A percentile compares a stretch with the other conserved stretches of the same genome.
phyloP scores from a whole-genome alignment of 2,888 invertebrate species.

The Papilio gigon region DNA sequence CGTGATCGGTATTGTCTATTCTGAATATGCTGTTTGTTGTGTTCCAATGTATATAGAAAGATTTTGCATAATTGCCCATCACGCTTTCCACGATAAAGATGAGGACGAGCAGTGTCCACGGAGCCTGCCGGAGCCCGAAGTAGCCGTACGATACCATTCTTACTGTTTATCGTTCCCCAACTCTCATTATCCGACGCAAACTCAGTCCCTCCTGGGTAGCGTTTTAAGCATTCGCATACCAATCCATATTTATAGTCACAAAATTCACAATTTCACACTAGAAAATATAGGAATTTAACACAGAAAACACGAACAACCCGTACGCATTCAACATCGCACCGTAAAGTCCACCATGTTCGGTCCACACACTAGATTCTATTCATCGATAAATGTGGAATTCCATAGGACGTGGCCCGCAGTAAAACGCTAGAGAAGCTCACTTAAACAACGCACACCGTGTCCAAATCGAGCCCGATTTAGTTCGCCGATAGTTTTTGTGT shows the following conservation, averaged over 20 bases:
- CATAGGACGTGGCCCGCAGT: constrained; percentile 76
- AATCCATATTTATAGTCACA: constrained; percentile 71
- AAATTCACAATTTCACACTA: constrained; percentile 53
- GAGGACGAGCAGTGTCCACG: constrained; percentile 81
- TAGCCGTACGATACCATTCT: constrained; percentile 77
- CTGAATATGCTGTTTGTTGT: constrained; percentile 96
- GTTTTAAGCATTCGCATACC: constrained; percentile 58
- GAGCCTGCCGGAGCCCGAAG: constrained; percentile 75
- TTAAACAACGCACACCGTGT: constrained; percentile 53
- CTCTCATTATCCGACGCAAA: constrained; percentile 67
- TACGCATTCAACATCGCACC: constrained; percentile 69
- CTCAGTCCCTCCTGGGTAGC: constrained; percentile 44
- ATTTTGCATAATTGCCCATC: constrained; percentile 89
- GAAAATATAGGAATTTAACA: constrained; percentile 62
- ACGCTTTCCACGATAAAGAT: constrained; percentile 85
- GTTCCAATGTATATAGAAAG: constrained; percentile 95
- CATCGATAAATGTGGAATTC: constrained; percentile 82
- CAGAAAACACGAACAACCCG: constrained; percentile 69
- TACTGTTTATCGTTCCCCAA: constrained; percentile 60
- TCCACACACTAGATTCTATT: constrained; percentile 78
- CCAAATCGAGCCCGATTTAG: constrained; percentile 51
- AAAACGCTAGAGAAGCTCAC: constrained; percentile 63
- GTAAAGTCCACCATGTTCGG: constrained; percentile 77
- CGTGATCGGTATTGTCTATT: constrained; percentile 98
- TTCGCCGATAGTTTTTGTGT: constrained; percentile 57